Conservation (phyloP, 2,888 invertebrate species). For the Chaetoderma sp. region DNA sequence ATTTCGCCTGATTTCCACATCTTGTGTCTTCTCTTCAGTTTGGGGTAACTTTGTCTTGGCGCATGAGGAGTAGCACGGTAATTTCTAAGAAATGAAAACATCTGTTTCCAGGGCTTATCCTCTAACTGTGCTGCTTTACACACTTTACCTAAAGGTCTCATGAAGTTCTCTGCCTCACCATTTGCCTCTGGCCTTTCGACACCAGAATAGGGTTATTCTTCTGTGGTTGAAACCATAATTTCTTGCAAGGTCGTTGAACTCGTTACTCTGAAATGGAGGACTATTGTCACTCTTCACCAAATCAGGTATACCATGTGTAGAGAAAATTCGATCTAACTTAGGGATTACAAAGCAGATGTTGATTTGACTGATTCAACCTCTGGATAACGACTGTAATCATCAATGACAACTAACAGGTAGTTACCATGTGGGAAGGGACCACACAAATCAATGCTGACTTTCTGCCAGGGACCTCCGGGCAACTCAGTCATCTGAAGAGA, state of each 20-base stretch:
- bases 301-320: background rate
- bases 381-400: no score
- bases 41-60: no score
- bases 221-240: background rate
- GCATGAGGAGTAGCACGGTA: no score
- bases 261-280: background rate
- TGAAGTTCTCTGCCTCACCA: background rate
- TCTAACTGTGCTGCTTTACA: background rate
- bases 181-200: slow-evolving; percentile 1
- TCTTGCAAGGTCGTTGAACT: background rate
- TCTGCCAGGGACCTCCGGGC: no score
- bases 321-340: background rate
- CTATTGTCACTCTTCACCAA: background rate
- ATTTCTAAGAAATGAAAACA: background rate
- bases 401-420: no score
- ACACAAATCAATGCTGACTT: no score
- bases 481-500: no score
- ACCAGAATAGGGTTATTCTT: background rate
- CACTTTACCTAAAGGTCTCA: background rate
- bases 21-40: no score
- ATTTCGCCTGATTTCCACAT: no score
- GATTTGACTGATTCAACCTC: no score
- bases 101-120: background rate
- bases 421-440: no score
- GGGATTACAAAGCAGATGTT: no score